Conservation (phyloP, 2,113 vertebrate species). For the Limnothrissa miodon region DNA sequence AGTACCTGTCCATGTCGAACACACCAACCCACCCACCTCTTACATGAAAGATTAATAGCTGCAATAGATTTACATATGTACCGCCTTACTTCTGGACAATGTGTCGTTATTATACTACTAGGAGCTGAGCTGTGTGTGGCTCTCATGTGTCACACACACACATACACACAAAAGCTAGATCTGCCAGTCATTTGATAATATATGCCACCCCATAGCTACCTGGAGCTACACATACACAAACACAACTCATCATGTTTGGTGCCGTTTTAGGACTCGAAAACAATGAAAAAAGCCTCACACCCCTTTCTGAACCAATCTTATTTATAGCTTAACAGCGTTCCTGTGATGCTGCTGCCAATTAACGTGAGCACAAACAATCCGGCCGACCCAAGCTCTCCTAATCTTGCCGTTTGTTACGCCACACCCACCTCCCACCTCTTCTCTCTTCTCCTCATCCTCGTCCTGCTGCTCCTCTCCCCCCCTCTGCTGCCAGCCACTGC, state of each 20-base stretch:
- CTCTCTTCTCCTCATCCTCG: neutral
- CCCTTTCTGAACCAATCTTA: slow-evolving; percentile 22
- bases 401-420: neutral
- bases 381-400: neutral
- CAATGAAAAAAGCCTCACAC: too few relatives aligned
- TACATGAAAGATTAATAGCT: slow-evolving; percentile 10
- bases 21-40: neutral
- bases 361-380: slow-evolving; percentile 23
- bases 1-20: neutral
- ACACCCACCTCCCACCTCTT: neutral
- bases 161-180: neutral
- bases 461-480: neutral
- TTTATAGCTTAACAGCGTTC: slow-evolving; percentile 22
- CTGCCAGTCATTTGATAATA: neutral
- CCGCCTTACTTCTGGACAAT: neutral
- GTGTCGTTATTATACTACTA: neutral
- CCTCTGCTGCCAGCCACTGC: neutral
- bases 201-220: neutral
- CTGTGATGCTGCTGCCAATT: slow-evolving; percentile 31
- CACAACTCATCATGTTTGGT: neutral
- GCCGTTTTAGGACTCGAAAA: too few relatives aligned
- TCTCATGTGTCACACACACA: neutral
- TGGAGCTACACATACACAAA: neutral
- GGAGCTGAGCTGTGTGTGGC: neutral
- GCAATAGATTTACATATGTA: neutral